Conservation (phyloP, 2,888 invertebrate genomes). For the Teinopalpus imperialis region DNA sequence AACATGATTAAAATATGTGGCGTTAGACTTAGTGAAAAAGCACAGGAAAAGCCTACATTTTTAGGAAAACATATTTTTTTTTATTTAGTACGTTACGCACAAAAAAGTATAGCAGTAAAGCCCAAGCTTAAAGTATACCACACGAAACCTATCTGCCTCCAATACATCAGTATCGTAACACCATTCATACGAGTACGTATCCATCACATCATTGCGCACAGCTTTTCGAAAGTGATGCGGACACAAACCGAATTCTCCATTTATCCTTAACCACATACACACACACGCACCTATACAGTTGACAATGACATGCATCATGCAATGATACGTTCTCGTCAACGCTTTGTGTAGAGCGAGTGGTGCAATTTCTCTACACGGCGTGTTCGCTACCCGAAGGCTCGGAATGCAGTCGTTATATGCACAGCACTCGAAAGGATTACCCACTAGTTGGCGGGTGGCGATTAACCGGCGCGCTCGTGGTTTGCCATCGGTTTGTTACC, state of each 20-base stretch:
- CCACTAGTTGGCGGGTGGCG: conserved; percentile 66
- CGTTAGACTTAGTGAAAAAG: too few relatives aligned
- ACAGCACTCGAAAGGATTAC: conserved; percentile 75
- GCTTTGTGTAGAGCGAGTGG: conserved; percentile 64
- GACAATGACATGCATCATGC: conserved; percentile 56
- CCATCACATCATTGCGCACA: conserved; percentile 15
- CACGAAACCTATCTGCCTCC: conserved; percentile 11
- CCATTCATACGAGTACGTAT: conserved; percentile 8
- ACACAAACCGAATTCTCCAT: conserved; percentile 15
- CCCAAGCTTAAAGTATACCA: conserved; percentile 12
- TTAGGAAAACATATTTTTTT: too few relatives aligned
- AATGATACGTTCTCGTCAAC: conserved; percentile 66
- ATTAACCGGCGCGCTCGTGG: conserved; percentile 68
- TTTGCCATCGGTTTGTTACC: conserved; percentile 63
- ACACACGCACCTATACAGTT: conserved; percentile 36
- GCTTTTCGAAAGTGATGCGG: conserved; percentile 18
- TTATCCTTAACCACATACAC: conserved; percentile 18
- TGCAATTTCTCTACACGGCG: conserved; percentile 57
- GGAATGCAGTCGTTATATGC: conserved; percentile 68
- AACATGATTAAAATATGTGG: too few relatives aligned
- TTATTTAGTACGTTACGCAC: too few relatives aligned
- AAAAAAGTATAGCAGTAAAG: conserved; percentile 11
- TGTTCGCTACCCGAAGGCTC: conserved; percentile 53
- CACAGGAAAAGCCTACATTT: too few relatives aligned
- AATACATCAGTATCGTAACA: conserved; percentile 7